These are phyloP conservation scores for Trogon melanurus DNA, from an alignment of 2,113 vertebrate genomes.

Conservation along the genomic window DNA sequence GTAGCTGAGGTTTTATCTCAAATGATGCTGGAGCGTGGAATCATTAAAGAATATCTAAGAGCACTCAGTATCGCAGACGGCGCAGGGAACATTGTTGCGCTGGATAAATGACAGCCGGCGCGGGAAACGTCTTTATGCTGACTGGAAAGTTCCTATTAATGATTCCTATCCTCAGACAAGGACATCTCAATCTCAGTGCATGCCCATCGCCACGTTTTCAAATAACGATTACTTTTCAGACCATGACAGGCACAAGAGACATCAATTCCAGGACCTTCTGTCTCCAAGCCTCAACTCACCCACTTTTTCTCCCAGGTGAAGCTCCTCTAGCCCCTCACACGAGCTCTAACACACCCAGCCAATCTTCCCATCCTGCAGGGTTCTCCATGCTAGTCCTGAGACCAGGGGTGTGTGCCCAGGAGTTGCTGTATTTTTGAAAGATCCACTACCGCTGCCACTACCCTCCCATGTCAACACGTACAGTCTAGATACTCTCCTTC, in stretches of 20 bases:
- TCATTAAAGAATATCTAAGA: neutral
- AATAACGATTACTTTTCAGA: neutral
- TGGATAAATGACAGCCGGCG: neutral
- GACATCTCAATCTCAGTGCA: neutral
- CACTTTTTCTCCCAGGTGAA: neutral
- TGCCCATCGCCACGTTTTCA: neutral
- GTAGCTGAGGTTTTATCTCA: neutral
- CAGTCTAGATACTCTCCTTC: neutral
- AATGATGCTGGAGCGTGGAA: neutral
- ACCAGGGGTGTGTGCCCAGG: neutral
- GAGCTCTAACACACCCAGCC: neutral
- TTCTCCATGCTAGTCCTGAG: neutral
- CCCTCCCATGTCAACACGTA: neutral
- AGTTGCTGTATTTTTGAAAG: neutral
- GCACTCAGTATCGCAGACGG: neutral
- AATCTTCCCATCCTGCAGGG: rapidly evolving
- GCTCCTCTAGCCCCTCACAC: neutral
- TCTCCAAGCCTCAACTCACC: neutral
- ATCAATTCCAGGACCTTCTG: neutral
- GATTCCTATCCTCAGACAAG: neutral
- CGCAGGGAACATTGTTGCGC: neutral
- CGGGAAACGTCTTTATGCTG: neutral
- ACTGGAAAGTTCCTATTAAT: neutral
- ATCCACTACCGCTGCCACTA: neutral
- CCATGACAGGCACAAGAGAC: neutral